Base-by-base conservation (phyloP, 2,888 invertebrate species). In the Cheilosia grossa region DNA sequence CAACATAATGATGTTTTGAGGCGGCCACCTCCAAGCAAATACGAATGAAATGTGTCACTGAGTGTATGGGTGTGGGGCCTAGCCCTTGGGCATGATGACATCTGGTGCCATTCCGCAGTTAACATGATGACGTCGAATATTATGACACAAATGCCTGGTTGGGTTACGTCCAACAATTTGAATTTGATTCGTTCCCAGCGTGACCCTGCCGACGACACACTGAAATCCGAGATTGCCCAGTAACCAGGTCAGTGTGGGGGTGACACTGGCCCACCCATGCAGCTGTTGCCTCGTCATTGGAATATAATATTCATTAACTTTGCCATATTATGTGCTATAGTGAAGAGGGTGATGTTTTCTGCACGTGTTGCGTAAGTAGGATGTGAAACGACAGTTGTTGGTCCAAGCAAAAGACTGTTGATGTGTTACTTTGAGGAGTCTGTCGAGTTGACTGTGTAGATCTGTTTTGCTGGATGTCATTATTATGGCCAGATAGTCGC, bases 71-170 rank as follows among this genome's bases (percentile, higher is more conserved):
- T 0, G 33, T 37, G 13, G 54, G 47, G 42, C 47, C 70, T 59
- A 59, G 66, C 67, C 59, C 78, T 78, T 67, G 44, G 59, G 73
- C 21, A 67, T 56, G 81, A 81, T 77, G 81, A 56, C 72, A 85
- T 81, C 66, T 85, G 80, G 30, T 61, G 70, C 64, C 75, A 70
- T 64, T 85, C 56, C 81, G 63, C 56, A 75, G 72, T 72, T 85
- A 85, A 81, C 72, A 66, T 42, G 61, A 77, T 75, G 72, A 85
- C 67, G 81, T 77, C 72, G 85, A 81, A 85, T 85, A 72, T 81
- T 85, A 77, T 77, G 85, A 77, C 85, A 77, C 75, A 61, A 77
- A 61, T 72, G 81, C 53, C 72, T 77, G 61, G 64, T 80, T 70
- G 69, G 70, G 80, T 75, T 59, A 80, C 74, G 77, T 81, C 75